phyloP scores from a whole-genome alignment of 1,140 invertebrate species.

The Chlorops oryzae region DNA sequence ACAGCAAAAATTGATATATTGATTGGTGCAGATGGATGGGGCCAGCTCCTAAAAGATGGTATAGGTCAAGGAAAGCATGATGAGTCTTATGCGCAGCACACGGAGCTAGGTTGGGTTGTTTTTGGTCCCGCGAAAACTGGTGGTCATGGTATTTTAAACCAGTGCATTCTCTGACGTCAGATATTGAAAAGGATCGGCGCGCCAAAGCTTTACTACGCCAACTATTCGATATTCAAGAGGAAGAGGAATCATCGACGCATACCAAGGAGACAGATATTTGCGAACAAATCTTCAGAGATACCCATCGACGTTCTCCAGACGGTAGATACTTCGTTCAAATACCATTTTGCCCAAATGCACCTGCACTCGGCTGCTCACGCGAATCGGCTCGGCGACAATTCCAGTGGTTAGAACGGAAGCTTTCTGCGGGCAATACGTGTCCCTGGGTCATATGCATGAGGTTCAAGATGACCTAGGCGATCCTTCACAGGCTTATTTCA shows the following conservation, averaged over 20 bases:
- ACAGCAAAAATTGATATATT: neutral
- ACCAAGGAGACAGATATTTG: neutral
- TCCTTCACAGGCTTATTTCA: slow-evolving; percentile 12
- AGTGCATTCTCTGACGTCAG: neutral
- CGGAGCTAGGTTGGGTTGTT: neutral
- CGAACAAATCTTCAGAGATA: neutral
- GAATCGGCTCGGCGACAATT: neutral
- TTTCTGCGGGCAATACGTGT: slow-evolving; percentile 4
- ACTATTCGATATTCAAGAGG: neutral
- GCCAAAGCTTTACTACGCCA: neutral
- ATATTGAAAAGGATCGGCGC: neutral
- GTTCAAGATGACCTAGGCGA: neutral
- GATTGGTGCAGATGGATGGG: neutral
- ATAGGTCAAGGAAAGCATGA: neutral
- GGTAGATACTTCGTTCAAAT: neutral
- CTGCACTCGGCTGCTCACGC: neutral
- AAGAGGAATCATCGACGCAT: neutral
- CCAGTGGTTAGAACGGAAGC: neutral
- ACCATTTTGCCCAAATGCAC: neutral
- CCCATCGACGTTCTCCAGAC: neutral
- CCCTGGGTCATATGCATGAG: slow-evolving; percentile 12
- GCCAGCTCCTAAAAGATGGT: neutral
- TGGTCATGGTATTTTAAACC: neutral
- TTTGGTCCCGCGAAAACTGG: neutral
- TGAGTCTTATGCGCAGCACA: neutral